A percentile compares a stretch with the other conserved stretches of the same genome.
Conservation (phyloP, 2,113 vertebrate species). For the Coptodon bakossiorum region DNA sequence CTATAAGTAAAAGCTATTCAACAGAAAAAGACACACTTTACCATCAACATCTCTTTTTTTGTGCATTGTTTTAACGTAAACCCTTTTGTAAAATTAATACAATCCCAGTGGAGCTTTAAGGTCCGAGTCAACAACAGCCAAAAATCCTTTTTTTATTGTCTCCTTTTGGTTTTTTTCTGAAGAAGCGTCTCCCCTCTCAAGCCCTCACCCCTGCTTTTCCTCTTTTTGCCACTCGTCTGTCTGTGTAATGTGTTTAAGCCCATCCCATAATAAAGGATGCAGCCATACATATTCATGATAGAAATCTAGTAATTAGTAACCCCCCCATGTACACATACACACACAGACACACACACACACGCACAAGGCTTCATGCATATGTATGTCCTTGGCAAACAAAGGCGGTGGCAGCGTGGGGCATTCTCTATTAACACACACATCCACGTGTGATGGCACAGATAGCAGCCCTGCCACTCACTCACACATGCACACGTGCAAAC, state of each 20-base stretch:
- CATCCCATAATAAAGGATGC: slow-evolving; percentile 77
- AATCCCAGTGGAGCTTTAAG: slow-evolving; percentile 2
- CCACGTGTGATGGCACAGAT: slow-evolving; percentile 74
- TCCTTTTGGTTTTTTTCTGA: slow-evolving; percentile 11
- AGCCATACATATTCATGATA: slow-evolving; percentile 82
- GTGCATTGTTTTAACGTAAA: neutral
- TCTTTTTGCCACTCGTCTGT: slow-evolving; percentile 60
- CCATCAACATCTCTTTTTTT: neutral
- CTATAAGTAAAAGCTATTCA: neutral
- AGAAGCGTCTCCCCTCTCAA: slow-evolving; percentile 43
- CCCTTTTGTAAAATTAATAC: slow-evolving; percentile 7
- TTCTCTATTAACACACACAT: slow-evolving; percentile 76
- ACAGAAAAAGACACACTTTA: neutral
- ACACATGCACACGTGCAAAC: slow-evolving; percentile 12
- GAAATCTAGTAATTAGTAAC: slow-evolving; percentile 80
- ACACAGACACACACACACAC: slow-evolving; percentile 21
- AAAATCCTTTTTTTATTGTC: slow-evolving; percentile 19
- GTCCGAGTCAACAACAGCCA: neutral
- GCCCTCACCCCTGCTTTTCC: slow-evolving; percentile 19
- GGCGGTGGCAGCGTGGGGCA: slow-evolving; percentile 69
- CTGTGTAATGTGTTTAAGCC: slow-evolving; percentile 73
- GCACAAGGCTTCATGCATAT: slow-evolving; percentile 73
- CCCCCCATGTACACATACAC: slow-evolving; percentile 31
- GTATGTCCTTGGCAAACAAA: slow-evolving; percentile 78
- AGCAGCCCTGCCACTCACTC: slow-evolving; percentile 58